These are phyloP conservation scores for Nebria ingens DNA, from an alignment of 1,140 invertebrate species.

Conservation along the genomic window DNA sequence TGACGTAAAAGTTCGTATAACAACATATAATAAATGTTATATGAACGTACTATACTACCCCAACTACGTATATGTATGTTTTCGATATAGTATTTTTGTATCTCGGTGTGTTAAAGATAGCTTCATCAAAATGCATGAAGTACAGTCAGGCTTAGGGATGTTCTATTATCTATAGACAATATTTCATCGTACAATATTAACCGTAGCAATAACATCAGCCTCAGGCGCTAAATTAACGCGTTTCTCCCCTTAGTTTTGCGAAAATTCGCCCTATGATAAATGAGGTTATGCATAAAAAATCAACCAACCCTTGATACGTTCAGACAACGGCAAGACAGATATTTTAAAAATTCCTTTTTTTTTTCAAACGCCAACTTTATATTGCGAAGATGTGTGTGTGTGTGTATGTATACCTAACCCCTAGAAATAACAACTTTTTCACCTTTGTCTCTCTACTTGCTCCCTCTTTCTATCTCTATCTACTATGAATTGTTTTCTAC, in stretches of 20 bases:
- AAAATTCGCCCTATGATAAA: not conserved
- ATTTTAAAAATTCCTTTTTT: too few species aligned
- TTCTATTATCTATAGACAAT: constrained; percentile 1
- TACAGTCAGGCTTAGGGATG: not conserved
- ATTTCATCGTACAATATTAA: constrained; percentile 4
- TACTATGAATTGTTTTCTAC: constrained; percentile 25
- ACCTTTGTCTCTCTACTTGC: not conserved
- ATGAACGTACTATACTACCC: not conserved
- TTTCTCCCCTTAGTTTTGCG: not conserved
- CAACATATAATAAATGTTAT: too few species aligned
- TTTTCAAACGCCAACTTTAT: too few species aligned
- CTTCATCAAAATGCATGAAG: not conserved
- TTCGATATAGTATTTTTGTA: not conserved
- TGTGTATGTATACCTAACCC: not conserved
- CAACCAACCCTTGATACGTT: not conserved
- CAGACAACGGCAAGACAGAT: not conserved
- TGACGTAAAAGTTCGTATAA: too few species aligned
- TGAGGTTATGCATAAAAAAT: constrained; percentile 1
- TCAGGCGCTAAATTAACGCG: not conserved
- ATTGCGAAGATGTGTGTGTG: not conserved
- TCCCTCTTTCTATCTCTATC: not conserved
- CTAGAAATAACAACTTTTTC: constrained; percentile 3
- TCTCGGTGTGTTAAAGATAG: too few species aligned
- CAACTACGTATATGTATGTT: not conserved
- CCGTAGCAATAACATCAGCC: not conserved